Conservation (phyloP, 2,888 invertebrate genomes). For the Stenurella melanura region DNA sequence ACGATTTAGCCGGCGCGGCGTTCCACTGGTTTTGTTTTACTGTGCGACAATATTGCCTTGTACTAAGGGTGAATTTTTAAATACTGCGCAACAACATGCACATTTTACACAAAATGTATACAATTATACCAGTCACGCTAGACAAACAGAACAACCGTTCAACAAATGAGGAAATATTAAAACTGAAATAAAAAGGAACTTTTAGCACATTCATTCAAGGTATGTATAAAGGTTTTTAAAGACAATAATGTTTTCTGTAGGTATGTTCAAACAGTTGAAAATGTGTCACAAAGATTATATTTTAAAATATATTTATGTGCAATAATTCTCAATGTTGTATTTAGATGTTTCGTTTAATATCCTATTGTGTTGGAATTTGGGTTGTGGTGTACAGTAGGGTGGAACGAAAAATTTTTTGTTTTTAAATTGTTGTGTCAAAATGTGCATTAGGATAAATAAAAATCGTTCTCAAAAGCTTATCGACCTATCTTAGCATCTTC, state of each 20-base stretch:
- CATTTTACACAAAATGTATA: slow-evolving; percentile 32
- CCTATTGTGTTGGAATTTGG: too few species aligned
- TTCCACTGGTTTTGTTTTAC: slow-evolving; percentile 19
- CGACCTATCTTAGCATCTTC: too few species aligned
- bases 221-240: not conserved
- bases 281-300: not conserved
- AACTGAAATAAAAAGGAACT: slow-evolving; percentile 19
- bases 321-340: too few species aligned
- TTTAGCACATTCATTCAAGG: slow-evolving; percentile 20
- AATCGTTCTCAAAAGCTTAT: too few species aligned
- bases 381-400: too few species aligned
- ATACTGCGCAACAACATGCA: slow-evolving; percentile 33
- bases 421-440: too few species aligned
- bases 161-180: slow-evolving; percentile 27
- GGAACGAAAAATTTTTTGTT: too few species aligned
- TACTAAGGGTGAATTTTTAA: slow-evolving; percentile 27
- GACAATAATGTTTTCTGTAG: not conserved
- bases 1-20: not conserved
- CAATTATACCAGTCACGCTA: slow-evolving; percentile 38
- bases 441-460: too few species aligned
- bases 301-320: not conserved
- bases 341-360: too few species aligned
- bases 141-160: slow-evolving; percentile 26
- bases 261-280: not conserved
- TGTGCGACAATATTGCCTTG: slow-evolving; percentile 2